These are phyloP conservation scores for Brachionus rubens DNA, from an alignment of 1,140 invertebrate species.

Conservation along the genomic window DNA sequence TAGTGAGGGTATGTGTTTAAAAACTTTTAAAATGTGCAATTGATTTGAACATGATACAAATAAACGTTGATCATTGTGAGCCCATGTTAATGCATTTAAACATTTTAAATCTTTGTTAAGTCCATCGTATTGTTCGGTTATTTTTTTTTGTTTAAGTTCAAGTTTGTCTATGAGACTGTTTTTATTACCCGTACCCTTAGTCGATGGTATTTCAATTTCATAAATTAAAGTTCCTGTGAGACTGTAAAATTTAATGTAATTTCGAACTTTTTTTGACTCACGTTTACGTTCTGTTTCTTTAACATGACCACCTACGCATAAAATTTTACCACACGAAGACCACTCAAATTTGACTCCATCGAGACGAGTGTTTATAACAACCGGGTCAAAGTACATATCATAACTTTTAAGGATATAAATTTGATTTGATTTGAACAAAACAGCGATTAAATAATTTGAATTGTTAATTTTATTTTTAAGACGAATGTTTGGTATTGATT, in stretches of 20 bases:
- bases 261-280: slow-evolving; percentile 50
- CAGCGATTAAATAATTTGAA: not conserved
- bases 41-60: slow-evolving; percentile 81
- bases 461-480: slow-evolving; percentile 42
- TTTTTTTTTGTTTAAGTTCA: slow-evolving; percentile 26
- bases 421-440: not conserved
- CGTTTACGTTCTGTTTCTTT: slow-evolving; percentile 50
- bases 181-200: not conserved
- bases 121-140: not conserved
- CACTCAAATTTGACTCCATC: slow-evolving; percentile 80
- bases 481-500: not conserved
- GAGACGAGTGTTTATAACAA: slow-evolving; percentile 76
- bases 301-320: slow-evolving; percentile 78
- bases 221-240: slow-evolving; percentile 62
- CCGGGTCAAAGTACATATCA: slow-evolving; percentile 61
- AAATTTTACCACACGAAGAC: slow-evolving; percentile 85
- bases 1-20: slow-evolving; percentile 77
- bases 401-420: slow-evolving; percentile 10
- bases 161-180: slow-evolving; percentile 18
- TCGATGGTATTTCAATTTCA: slow-evolving; percentile 70
- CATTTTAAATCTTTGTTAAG: slow-evolving; percentile 66
- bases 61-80: slow-evolving; percentile 87
- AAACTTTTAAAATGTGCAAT: slow-evolving; percentile 83
- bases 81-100: slow-evolving; percentile 90
- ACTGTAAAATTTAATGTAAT: slow-evolving; percentile 59